Conservation (phyloP, 30 jellyfish, hydroid and myxozoan genomes). For the Sanderia malayensis region DNA sequence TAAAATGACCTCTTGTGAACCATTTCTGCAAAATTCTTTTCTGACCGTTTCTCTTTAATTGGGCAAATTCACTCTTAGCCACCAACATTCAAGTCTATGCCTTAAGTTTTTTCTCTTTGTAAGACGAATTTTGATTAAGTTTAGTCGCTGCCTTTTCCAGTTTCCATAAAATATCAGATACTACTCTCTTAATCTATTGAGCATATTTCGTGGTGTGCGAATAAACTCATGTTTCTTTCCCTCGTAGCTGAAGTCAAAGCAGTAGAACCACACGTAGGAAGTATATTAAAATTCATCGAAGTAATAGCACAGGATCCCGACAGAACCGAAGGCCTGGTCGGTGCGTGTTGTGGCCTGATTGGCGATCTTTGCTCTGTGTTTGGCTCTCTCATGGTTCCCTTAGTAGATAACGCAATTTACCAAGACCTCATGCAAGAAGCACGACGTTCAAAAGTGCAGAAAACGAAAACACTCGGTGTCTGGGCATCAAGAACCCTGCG, state of each 20-base stretch:
- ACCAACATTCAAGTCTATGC: too few relatives aligned
- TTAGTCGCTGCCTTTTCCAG: too few relatives aligned
- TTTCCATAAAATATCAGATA: too few relatives aligned
- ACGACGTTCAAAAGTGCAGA: slow-evolving; percentile 82
- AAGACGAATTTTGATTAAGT: too few relatives aligned
- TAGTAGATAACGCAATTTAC: slow-evolving; percentile 65
- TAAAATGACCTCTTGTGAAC: too few relatives aligned
- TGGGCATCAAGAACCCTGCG: slow-evolving; percentile 95
- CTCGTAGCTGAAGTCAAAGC: slow-evolving; percentile 74
- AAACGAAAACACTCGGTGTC: slow-evolving; percentile 88
- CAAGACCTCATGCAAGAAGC: slow-evolving; percentile 95
- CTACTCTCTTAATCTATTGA: too few relatives aligned
- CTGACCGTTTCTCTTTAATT: too few relatives aligned
- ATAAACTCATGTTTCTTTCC: neutral
- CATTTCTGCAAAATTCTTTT: too few relatives aligned
- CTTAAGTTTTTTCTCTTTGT: too few relatives aligned
- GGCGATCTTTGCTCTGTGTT: slow-evolving; percentile 95
- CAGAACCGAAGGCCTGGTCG: slow-evolving; percentile 88
- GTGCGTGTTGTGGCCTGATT: slow-evolving; percentile 93
- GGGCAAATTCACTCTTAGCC: too few relatives aligned
- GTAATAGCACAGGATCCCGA: slow-evolving; percentile 89
- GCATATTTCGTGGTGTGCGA: too few relatives aligned
- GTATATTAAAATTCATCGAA: slow-evolving; percentile 73
- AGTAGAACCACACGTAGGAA: slow-evolving; percentile 71
- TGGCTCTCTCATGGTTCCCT: slow-evolving; percentile 71